phyloP scores from a whole-genome alignment of 1,140 invertebrate genomes.

The Platorchestia sp. region DNA sequence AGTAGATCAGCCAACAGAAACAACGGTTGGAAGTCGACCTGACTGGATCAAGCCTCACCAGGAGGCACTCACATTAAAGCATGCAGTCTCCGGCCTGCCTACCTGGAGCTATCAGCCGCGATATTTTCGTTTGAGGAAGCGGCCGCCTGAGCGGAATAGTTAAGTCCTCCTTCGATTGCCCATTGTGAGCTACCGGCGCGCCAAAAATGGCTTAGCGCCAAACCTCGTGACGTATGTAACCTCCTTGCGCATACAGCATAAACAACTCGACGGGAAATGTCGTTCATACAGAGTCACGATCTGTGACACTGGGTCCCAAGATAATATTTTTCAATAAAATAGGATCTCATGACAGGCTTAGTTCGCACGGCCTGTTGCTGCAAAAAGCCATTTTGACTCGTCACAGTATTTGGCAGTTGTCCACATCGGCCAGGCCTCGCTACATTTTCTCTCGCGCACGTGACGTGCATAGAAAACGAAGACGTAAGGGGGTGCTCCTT shows the following conservation, averaged over 20 bases:
- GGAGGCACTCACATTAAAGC: background rate
- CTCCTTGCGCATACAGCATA: too few relatives aligned
- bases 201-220: background rate
- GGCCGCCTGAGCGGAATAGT: background rate
- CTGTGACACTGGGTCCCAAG: too few relatives aligned
- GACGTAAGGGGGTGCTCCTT: background rate
- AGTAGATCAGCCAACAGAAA: background rate
- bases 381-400: too few relatives aligned
- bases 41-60: background rate
- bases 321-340: too few relatives aligned
- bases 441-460: background rate
- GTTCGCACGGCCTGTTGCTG: too few relatives aligned
- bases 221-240: background rate
- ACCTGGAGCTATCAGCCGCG: background rate
- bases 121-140: constrained; percentile 8
- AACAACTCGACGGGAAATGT: too few relatives aligned
- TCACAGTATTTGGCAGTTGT: background rate
- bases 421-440: background rate
- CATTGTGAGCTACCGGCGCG: background rate
- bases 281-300: too few relatives aligned
- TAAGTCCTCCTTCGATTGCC: background rate
- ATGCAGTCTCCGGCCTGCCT: background rate
- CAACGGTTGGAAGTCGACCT: background rate
- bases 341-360: too few relatives aligned
- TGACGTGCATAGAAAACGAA: background rate